A percentile compares a stretch with the other conserved stretches of the same genome.
Evolutionary conservation across 2,888 invertebrate species (phyloP).

Genomic region (Dryadula phaetusa): DNA sequence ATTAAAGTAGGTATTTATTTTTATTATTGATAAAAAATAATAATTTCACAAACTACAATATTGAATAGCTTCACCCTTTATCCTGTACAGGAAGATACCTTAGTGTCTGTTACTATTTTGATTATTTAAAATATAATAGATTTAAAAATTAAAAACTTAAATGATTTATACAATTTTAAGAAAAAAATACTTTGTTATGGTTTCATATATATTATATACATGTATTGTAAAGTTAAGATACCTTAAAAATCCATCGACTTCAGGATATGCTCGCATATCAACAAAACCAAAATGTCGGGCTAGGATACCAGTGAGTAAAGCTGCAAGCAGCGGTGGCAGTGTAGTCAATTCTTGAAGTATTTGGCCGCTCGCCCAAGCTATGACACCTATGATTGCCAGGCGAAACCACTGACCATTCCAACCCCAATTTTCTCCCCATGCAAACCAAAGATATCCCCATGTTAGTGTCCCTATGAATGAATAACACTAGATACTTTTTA

Average conservation of each 20-base stretch:
- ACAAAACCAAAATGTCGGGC: slow-evolving; percentile 68
- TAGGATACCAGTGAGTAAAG: slow-evolving; percentile 68
- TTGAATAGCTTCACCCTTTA: too few species aligned
- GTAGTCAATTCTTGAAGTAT: slow-evolving; percentile 61
- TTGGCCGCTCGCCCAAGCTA: slow-evolving; percentile 68
- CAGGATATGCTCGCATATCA: slow-evolving; percentile 67
- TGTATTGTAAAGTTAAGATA: slow-evolving; percentile 45
- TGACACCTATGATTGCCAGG: slow-evolving; percentile 56
- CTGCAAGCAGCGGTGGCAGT: slow-evolving; percentile 69
- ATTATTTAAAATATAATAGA: too few species aligned
- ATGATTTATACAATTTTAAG: too few species aligned
- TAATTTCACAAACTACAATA: too few species aligned
- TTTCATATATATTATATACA: too few species aligned
- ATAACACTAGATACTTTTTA: slow-evolving; percentile 13
- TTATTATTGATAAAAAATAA: too few species aligned
- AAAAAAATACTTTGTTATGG: too few species aligned
- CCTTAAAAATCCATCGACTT: slow-evolving; percentile 72
- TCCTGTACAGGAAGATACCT: too few species aligned
- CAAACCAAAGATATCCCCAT: slow-evolving; percentile 69
- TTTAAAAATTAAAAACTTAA: too few species aligned
- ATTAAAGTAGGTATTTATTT: too few species aligned
- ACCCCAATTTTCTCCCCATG: slow-evolving; percentile 66
- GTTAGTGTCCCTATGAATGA: slow-evolving; percentile 57
- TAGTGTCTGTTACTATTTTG: too few species aligned
- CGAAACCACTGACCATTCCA: slow-evolving; percentile 70